Base-by-base conservation (phyloP, 2,113 vertebrate genomes). In the Oplegnathus fasciatus region DNA sequence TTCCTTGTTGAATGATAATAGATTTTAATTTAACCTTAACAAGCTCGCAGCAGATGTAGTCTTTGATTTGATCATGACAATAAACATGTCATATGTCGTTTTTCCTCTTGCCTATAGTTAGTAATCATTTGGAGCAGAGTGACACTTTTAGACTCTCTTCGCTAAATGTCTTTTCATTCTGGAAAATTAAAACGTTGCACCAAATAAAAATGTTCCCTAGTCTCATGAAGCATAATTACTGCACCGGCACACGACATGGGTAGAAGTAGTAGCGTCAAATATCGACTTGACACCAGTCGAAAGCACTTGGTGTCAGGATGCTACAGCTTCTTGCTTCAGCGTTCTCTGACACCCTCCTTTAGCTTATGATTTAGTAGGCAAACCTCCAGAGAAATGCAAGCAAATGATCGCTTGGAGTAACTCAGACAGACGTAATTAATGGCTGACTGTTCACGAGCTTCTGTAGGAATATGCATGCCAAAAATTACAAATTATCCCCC, bases 351-450 rank as follows among this genome's bases (percentile, higher is more conserved):
- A 28, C 65, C 22, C 77, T 84, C 24, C 24, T 85, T 84, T 60
- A 83, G 74, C 76, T 85, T 57, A 30, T 84, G 85, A 90, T 90
- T 82, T 84, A 78, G 37, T 28, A 13, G 70, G 70, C 18, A 46
- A 71, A 60, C 74, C 82, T 78, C 57, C 48, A 46, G 55, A 87
- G 84, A 83, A 85, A 80, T 32, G 62, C 55, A 40, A 72, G 85
- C 60, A 76, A 79, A 81, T 54, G 79, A 78, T 89, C 9, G 64
- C 65, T 89, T 5, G 17, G 55, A 69, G 83, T 66, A 76, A 69
- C 66, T 6, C 34, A 75, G 91, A 67, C 82, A 65, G 82, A 58
- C 34, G 7, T 81, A 89, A 90, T 89, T 83, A 86, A 92, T 87
- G 85, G 74, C 57, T 15, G 76, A 75, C 72, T 61, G 60, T 77